Evolutionary conservation across 2,797 vertebrate genomes (phyloP), one percentile per base, ranked within the genome.

Genomic region (Cheirogaleus major): DNA sequence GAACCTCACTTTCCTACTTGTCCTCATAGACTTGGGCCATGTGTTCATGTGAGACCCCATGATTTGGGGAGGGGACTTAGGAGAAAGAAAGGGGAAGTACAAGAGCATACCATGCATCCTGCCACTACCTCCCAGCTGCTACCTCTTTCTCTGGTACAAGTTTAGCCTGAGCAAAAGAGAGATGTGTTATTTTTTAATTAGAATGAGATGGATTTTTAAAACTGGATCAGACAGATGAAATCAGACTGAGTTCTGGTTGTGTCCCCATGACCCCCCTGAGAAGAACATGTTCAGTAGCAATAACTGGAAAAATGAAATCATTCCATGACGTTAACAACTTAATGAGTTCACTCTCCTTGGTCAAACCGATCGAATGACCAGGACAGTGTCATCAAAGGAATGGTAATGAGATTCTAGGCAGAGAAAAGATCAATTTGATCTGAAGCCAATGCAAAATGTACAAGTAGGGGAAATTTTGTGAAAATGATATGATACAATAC

Each of bases 281-380:
- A 95, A 89, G 48, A 85, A 87, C 43, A 83, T 23, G 70, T 57
- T 80, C 35, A 79, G 32, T 91, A 76, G 48, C 78, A 90, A 75
- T 93, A 63, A 90, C 32, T 92, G 18, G 52, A 90, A 94, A 63
- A 94, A 75, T 73, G 78, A 91, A 95, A 93, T 80, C 30, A 82
- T 81, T 88, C 48, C 67, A 82, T 48, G 5, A 85, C 65, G 69
- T 91, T 93, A 92, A 76, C n/a, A 81, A 84, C 86, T 86, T 59
- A 76, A 5, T 73, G 75, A 73, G 22, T 82, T 91, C 80, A 90
- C 48, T 95, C 23, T 83, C n/a, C 25, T 91, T 75, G 43, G 25
- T 92, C 92, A 94, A 84, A 89, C 32, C 1, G 4, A 55, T 90
- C 20, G 13, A 87, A 35, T 30, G 57, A 89, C 55, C 11, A 50